Base-by-base conservation (phyloP, 2,797 vertebrate species). In the Morelia viridis region DNA sequence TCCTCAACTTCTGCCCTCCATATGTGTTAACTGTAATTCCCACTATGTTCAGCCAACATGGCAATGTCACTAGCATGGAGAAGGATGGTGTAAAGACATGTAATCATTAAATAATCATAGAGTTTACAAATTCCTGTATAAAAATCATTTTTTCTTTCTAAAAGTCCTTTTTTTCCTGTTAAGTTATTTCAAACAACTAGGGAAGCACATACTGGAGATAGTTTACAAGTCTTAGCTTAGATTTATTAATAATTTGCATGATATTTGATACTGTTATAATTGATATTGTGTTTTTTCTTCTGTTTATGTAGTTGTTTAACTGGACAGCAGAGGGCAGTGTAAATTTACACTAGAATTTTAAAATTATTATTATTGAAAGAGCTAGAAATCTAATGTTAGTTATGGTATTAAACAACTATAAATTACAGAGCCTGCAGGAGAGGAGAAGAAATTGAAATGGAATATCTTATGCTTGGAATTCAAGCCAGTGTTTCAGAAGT, bases 301-400 rank as follows among this genome's bases (percentile, higher is more conserved):
- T 87, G 9, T 61, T 86, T 57, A 5, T 85, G 65, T 61, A 89
- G 19, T 64, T 91, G 13, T 46, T 64, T 24, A 89, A 87, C 31
- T 58, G 19, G 50, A 87, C 90, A 89, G 88, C 57, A 93, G 92
- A 91, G 90, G 90, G 90, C 88, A 93, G 83, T 91, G 56, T 87
- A 87, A 91, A 91, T 87, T 91, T 80, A 87, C 86, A 56, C 80
- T 89, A 64, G 46, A 19, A 60, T 88, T 71, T 50, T 9, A 53
- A 26, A 31, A 35, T 57, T 56, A n/a, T 11, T 19, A 26, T 60
- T 35, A 61, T 35, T 4, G 85, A n/a, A 89, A 85, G 11, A 41
- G 5, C 19, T 90, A 89, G 80, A 89, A 89, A 90, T 22, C 17
- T 41, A 28, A 61, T 31, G 56, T 50, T 89, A 11, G 41, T 57